These are phyloP conservation scores for Vidua macroura DNA, from an alignment of 2,113 vertebrate genomes.

Conservation along the genomic window DNA sequence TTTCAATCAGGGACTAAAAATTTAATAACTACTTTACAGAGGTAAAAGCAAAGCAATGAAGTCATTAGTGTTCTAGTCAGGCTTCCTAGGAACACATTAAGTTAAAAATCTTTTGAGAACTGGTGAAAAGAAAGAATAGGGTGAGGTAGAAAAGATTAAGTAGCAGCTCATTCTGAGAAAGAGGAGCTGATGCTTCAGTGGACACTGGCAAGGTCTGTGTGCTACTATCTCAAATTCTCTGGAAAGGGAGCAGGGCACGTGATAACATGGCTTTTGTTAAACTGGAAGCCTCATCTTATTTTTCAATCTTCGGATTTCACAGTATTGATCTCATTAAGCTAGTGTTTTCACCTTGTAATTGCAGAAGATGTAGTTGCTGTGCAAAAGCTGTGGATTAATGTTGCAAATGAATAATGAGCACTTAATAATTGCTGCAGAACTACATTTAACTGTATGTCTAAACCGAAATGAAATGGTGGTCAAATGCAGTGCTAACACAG, in stretches of 20 bases:
- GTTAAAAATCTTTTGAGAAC: constrained; percentile 8
- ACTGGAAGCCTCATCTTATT: constrained; percentile 35
- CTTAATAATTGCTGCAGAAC: not conserved
- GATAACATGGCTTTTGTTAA: not conserved
- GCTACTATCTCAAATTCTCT: not conserved
- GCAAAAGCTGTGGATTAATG: not conserved
- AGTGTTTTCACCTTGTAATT: not conserved
- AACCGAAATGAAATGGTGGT: not conserved
- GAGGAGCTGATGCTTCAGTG: not conserved
- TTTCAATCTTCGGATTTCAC: constrained; percentile 43
- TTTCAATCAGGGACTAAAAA: constrained; percentile 47
- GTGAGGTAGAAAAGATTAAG: not conserved
- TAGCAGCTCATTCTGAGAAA: not conserved
- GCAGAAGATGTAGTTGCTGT: not conserved
- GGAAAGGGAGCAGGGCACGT: not conserved
- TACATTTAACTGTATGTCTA: not conserved
- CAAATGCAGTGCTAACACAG: not conserved
- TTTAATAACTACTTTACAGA: constrained; percentile 43
- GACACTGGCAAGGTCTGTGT: not conserved
- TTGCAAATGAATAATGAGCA: constrained; percentile 2
- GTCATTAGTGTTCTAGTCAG: constrained; percentile 30
- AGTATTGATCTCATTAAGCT: constrained; percentile 29
- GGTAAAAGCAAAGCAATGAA: constrained; percentile 42
- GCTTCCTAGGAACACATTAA: not conserved
- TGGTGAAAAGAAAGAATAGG: not conserved